Percentiles rank a stretch among this genome's conserved stretches.
Conservation (phyloP, 2,797 vertebrate genomes). For the Arnoldichthys spilopterus region DNA sequence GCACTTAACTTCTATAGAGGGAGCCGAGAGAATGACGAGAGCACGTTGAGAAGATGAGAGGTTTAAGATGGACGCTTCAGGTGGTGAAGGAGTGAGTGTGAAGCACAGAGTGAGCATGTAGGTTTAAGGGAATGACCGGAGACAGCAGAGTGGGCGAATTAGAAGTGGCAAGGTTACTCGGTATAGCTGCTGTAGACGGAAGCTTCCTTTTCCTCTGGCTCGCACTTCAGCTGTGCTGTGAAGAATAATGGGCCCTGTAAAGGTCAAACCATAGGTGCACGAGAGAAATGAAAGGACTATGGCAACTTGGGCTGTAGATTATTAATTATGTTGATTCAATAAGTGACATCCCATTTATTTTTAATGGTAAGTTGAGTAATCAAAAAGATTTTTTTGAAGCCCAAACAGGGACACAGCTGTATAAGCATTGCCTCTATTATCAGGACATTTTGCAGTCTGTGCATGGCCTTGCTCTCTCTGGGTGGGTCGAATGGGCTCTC, state of each 20-base stretch:
- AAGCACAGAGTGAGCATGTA: neutral
- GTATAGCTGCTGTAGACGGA: neutral
- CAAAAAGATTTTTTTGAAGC: no score
- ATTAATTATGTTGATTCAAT: neutral
- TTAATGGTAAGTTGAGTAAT: no score
- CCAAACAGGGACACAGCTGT: no score
- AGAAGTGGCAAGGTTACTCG: neutral
- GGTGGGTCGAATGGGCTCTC: no score
- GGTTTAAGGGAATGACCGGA: neutral
- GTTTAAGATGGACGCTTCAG: neutral
- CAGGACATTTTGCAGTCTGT: no score
- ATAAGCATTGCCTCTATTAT: no score
- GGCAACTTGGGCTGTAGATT: neutral
- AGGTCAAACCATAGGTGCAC: constrained; percentile 15
- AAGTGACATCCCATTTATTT: no score
- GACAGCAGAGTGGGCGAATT: neutral
- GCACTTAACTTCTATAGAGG: neutral
- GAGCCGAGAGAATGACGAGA: neutral
- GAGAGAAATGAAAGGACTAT: neutral
- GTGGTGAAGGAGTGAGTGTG: neutral
- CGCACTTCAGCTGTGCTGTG: neutral
- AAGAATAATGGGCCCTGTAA: constrained; percentile 21
- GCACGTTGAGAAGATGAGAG: neutral
- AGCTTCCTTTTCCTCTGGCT: neutral
- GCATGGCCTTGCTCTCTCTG: no score